Percentiles rank a stretch among this genome's conserved stretches.
These are phyloP conservation scores for Diplazon laetatorius DNA, from an alignment of 2,888 invertebrate genomes.

Conservation along the genomic window DNA sequence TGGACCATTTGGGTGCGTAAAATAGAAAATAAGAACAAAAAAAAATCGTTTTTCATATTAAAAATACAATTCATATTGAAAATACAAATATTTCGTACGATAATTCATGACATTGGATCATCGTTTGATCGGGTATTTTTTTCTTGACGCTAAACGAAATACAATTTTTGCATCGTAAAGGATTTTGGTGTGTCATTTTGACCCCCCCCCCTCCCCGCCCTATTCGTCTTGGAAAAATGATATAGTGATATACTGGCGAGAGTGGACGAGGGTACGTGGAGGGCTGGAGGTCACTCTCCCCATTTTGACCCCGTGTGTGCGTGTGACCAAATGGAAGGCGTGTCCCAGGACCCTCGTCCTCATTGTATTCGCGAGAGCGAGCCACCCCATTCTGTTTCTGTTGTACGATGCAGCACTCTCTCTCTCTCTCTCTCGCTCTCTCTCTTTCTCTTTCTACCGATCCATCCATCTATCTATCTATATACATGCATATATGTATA, in stretches of 20 bases:
- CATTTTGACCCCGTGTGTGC: slow-evolving; percentile 39
- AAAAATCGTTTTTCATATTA: neutral
- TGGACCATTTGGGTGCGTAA: slow-evolving; percentile 2
- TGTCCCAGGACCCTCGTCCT: slow-evolving; percentile 53
- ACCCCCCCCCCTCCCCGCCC: no score
- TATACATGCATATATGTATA: no score
- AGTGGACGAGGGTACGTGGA: slow-evolving; percentile 18
- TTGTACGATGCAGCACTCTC: slow-evolving; percentile 7
- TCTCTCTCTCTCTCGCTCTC: slow-evolving; percentile 44
- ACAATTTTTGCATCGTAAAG: no score
- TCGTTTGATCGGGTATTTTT: no score
- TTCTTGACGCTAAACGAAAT: no score
- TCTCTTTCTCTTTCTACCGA: slow-evolving; percentile 9
- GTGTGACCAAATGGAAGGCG: slow-evolving; percentile 60
- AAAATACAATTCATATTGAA: no score
- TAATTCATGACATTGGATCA: no score
- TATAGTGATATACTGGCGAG: no score
- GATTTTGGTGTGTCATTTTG: no score
- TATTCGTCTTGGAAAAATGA: no score
- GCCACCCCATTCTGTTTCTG: slow-evolving; percentile 32
- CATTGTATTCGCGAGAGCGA: slow-evolving; percentile 52
- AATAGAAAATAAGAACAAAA: neutral
- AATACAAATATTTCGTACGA: no score
- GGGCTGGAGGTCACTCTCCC: slow-evolving; percentile 34
- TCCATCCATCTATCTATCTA: no score